These are phyloP conservation scores for Drosophila niveifrons DNA, from an alignment of 2,888 invertebrate species.

Conservation along the genomic window DNA sequence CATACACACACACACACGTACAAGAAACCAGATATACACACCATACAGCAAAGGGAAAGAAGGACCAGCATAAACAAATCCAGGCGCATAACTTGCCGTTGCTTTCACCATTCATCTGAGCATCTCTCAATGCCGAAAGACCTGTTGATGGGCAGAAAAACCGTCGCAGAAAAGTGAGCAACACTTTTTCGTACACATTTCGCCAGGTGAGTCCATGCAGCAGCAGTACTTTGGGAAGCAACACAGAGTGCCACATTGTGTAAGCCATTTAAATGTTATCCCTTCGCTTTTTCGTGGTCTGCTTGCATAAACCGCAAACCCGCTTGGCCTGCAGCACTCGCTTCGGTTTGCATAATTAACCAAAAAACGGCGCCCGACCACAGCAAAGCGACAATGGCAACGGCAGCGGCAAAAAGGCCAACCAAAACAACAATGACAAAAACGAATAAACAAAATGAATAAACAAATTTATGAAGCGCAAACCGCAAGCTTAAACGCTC, in stretches of 20 bases:
- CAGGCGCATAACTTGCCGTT: constrained; percentile 54
- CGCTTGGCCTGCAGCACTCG: constrained; percentile 45
- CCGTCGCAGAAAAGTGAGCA: constrained; percentile 55
- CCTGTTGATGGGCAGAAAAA: constrained; percentile 61
- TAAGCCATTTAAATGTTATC: constrained; percentile 61
- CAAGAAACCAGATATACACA: not conserved
- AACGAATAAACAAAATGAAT: constrained; percentile 50
- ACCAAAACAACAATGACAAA: constrained; percentile 32
- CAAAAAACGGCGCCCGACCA: constrained; percentile 60
- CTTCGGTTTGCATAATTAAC: constrained; percentile 73
- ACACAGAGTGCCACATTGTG: constrained; percentile 16
- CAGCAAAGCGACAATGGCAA: constrained; percentile 46
- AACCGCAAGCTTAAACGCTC: constrained; percentile 65
- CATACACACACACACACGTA: constrained; percentile 18
- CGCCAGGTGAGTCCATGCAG: constrained; percentile 32
- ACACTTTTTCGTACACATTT: constrained; percentile 58
- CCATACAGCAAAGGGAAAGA: constrained; percentile 13
- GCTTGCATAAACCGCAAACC: constrained; percentile 62
- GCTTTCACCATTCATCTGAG: constrained; percentile 8
- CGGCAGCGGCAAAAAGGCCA: constrained; percentile 45
- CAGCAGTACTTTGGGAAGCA: no score
- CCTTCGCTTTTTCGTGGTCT: constrained; percentile 18
- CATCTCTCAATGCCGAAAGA: constrained; percentile 33
- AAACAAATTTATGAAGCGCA: constrained; percentile 68
- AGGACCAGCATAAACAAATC: constrained; percentile 58